Evolutionary conservation across 2,113 vertebrate genomes (phyloP), one percentile per base, ranked within the genome.

Genomic region (Sus scrofa): DNA sequence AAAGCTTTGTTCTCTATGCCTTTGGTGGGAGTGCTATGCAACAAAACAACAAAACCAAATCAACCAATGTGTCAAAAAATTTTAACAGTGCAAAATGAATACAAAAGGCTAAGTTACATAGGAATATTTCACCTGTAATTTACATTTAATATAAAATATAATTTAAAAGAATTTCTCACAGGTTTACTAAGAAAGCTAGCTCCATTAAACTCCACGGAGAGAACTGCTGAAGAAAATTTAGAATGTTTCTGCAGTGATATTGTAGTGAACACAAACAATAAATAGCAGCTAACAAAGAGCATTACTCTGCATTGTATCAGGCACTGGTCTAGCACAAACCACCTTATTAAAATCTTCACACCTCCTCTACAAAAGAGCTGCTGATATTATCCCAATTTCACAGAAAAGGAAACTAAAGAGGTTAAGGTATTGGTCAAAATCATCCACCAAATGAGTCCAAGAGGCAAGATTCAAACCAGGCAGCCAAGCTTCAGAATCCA

Each of bases 1-100:
- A 99, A 99, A 1, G 99, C 99, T 97, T 99, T 98, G 98, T 99
- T 99, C 98, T 99, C 99, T 26, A 99, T 98, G 4, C 99, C 99
- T 99, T 99, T 99, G 97, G 99, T 98, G 27, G 99, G 99, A 88
- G 99, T 99, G 98, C 99, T 99, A 95, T 44, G 85, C 95, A 97
- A 98, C 56, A 97, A 92, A 98, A 89, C 62, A 97, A 96, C 22
- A 91, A 73, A 95, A 82, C 20, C 75, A 94, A 93, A 89, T 94
- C 73, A 96, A 77, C 44, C 90, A 54, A 87, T 12, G 70, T 77
- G 83, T 97, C 82, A 82, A 58, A 71, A 83, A 88, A 94, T 44
- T 65, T 62, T 79, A 60, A 93, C 32, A 82, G 50, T 65, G 5
- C 12, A 93, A 97, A 95, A 96, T 79, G 26, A 86, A 96, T 96